phyloP scores from a whole-genome alignment of 2,113 vertebrate genomes.

The Rhynchomys soricoides region DNA sequence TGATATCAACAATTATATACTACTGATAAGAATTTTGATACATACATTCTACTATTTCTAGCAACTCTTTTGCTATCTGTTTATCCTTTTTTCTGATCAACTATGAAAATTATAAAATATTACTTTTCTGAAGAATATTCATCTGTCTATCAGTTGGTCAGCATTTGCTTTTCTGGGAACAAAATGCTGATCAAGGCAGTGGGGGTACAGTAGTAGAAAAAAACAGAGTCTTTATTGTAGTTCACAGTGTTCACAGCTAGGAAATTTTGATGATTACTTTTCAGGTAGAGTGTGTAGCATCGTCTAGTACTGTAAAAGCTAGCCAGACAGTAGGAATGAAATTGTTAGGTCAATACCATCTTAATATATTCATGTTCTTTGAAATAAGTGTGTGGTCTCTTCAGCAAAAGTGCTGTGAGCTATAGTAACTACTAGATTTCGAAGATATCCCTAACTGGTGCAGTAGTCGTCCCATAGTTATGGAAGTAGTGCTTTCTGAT shows the following conservation, averaged over 20 bases:
- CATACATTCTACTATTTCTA: background rate
- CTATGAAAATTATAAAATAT: background rate
- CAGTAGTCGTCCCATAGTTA: background rate
- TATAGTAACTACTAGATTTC: background rate
- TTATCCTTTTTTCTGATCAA: background rate
- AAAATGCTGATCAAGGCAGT: background rate
- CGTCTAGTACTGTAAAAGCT: background rate
- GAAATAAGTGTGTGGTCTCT: background rate
- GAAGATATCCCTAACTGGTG: background rate
- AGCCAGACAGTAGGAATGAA: background rate
- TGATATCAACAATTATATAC: background rate
- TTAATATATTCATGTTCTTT: background rate
- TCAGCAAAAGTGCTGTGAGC: background rate
- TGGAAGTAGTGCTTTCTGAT: background rate
- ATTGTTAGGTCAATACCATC: background rate
- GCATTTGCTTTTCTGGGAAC: background rate
- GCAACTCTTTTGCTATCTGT: background rate
- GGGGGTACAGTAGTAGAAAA: background rate
- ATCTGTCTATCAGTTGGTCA: background rate
- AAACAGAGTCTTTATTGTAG: background rate
- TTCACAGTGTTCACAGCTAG: background rate
- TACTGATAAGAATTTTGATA: background rate
- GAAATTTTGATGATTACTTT: background rate
- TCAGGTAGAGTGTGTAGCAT: background rate
- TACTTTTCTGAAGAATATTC: slow-evolving; percentile 36